Evolutionary conservation across 2,113 vertebrate genomes (phyloP).

Genomic region (Aramus guarauna): DNA sequence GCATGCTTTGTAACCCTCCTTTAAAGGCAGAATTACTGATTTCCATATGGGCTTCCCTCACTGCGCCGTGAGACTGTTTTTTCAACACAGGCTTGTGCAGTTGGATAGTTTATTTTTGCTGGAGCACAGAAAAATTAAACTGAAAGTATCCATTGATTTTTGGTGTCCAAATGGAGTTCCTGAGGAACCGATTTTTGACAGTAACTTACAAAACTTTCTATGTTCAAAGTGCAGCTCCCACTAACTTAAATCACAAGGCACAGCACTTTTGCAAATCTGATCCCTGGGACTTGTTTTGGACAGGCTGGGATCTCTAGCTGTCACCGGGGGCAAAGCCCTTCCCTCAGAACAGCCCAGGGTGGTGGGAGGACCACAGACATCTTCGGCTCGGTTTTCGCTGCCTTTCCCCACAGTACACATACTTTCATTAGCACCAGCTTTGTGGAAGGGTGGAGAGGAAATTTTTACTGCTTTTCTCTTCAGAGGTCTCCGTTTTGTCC

Average conservation of each 20-base stretch:
- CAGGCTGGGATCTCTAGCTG: neutral
- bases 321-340: neutral
- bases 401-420: neutral
- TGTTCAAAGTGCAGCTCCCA: neutral
- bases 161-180: neutral
- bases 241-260: neutral
- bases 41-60: slow-evolving; percentile 38
- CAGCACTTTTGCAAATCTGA: neutral
- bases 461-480: neutral
- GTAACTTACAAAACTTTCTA: neutral
- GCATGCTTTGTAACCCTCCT: neutral
- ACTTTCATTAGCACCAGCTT: neutral
- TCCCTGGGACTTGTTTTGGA: neutral
- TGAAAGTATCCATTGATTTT: neutral
- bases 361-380: neutral
- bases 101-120: neutral
- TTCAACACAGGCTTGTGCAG: neutral
- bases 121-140: neutral
- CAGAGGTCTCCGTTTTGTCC: neutral
- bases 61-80: neutral
- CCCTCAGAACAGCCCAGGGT: neutral
- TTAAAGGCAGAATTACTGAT: neutral
- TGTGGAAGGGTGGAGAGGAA: neutral
- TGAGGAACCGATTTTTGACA: neutral
- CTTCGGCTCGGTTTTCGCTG: neutral